Conservation (phyloP, 2,113 vertebrate genomes). For the Megaleporinus macrocephalus region DNA sequence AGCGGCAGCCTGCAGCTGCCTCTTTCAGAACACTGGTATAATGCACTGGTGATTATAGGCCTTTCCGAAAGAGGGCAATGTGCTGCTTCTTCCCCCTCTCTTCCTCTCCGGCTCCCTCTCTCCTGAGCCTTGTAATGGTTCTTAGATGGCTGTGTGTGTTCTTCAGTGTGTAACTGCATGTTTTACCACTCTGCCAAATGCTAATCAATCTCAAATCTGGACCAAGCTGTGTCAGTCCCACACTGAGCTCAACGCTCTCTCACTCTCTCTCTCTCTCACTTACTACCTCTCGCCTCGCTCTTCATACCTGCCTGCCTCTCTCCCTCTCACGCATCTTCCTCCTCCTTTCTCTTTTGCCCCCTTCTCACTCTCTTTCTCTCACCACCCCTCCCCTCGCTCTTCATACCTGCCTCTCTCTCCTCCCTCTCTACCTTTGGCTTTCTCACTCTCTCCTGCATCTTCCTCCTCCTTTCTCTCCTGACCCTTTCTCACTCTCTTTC, state of each 20-base stretch:
- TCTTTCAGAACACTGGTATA: conserved; percentile 1
- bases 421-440: too few species aligned
- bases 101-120: background rate
- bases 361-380: background rate
- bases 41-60: background rate
- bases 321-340: background rate
- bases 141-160: background rate
- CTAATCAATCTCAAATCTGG: conserved; percentile 28
- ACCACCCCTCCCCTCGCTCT: conserved; percentile 37
- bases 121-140: background rate
- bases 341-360: background rate
- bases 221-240: background rate
- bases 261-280: background rate
- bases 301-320: conserved; percentile 39
- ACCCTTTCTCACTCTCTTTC: background rate
- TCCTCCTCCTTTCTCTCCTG: too few species aligned
- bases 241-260: background rate
- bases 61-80: background rate
- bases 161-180: too few species aligned
- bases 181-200: background rate
- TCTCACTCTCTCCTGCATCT: too few species aligned
- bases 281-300: conserved; percentile 38
- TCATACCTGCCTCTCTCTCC: conserved; percentile 37
- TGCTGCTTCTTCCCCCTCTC: background rate
- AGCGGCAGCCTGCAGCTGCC: conserved; percentile 22